Percentiles rank a stretch among this genome's conserved stretches.
phyloP scores from a whole-genome alignment of 2,797 vertebrate genomes.

The Hydrolagus colliei region DNA sequence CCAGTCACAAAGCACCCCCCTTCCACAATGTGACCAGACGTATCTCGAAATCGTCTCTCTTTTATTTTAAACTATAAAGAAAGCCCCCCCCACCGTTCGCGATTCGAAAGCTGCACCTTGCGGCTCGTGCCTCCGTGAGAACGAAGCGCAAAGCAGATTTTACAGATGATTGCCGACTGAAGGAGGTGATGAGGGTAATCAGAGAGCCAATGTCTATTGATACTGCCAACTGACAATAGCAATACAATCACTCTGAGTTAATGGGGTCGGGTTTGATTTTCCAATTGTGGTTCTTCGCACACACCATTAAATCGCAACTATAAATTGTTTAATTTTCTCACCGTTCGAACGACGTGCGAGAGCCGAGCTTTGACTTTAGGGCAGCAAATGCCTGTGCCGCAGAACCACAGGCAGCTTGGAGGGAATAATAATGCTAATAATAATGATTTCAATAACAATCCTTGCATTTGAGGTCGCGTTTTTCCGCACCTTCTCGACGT shows the following conservation, averaged over 20 bases:
- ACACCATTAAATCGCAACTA: neutral
- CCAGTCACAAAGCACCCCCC: neutral
- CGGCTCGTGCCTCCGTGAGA: neutral
- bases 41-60: too few species aligned
- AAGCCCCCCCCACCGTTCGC: too few species aligned
- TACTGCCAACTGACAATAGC: neutral
- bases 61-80: neutral
- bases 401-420: too few species aligned
- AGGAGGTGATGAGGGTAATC: neutral
- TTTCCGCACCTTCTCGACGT: too few species aligned
- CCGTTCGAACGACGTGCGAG: too few species aligned
- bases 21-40: too few species aligned
- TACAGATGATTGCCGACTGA: neutral
- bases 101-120: neutral
- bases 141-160: neutral
- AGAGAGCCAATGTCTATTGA: neutral
- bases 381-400: too few species aligned
- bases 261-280: neutral
- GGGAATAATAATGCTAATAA: too few species aligned
- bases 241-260: neutral
- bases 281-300: neutral
- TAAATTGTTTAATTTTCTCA: constrained; percentile 1
- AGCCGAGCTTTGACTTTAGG: too few species aligned
- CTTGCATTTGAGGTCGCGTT: too few species aligned
- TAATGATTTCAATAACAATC: too few species aligned